Evolutionary conservation across 2,888 invertebrate genomes (phyloP).

Genomic region (Sesia apiformis): DNA sequence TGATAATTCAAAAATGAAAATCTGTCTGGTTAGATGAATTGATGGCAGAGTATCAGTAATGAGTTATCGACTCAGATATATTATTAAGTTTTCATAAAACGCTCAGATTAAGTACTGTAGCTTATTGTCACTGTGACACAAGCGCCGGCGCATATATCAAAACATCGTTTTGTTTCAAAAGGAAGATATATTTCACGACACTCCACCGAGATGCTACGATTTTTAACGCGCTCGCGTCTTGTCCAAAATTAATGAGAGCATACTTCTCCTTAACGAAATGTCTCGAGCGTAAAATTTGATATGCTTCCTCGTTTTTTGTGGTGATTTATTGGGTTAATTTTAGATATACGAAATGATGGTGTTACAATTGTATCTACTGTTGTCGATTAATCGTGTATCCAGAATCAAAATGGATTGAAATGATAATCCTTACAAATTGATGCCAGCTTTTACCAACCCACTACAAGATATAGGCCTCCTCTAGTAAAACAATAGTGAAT

Average conservation of each 20-base stretch:
- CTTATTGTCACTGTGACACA: slow-evolving; percentile 8
- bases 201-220: not conserved
- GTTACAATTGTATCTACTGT: too few relatives aligned
- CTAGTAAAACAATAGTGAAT: too few relatives aligned
- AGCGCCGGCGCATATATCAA: slow-evolving; percentile 27
- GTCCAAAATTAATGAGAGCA: slow-evolving; percentile 8
- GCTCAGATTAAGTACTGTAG: not conserved
- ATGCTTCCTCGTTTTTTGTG: not conserved
- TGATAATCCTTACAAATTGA: too few relatives aligned
- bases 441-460: too few relatives aligned
- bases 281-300: slow-evolving; percentile 7
- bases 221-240: slow-evolving; percentile 6
- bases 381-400: too few relatives aligned
- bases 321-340: not conserved
- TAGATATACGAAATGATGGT: not conserved
- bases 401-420: too few relatives aligned
- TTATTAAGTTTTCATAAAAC: too few relatives aligned
- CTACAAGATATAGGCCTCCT: too few relatives aligned
- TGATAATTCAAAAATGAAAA: too few relatives aligned
- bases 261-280: slow-evolving; percentile 6
- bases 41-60: too few relatives aligned
- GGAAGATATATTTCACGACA: slow-evolving; percentile 6
- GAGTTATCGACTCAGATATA: too few relatives aligned
- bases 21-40: too few relatives aligned
- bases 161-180: slow-evolving; percentile 20